Conservation (phyloP, 2,888 invertebrate genomes). For the Leptodirus hochenwartii region DNA sequence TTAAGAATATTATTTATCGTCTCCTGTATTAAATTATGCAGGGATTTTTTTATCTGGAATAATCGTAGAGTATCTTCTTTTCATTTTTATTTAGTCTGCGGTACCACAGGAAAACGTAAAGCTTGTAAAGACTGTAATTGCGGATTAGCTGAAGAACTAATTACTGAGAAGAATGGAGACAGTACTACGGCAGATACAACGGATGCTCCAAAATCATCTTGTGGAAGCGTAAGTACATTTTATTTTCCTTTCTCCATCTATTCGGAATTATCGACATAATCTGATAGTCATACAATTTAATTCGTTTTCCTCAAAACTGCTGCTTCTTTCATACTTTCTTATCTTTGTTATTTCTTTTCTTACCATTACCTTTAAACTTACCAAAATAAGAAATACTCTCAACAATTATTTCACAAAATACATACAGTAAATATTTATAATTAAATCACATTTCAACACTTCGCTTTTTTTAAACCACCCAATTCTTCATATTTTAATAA, state of each 20-base stretch:
- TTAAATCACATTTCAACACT: too few species aligned
- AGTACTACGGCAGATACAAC: conserved; percentile 23
- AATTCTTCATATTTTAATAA: too few species aligned
- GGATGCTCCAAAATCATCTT: conserved; percentile 66
- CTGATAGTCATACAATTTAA: background rate
- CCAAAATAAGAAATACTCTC: background rate
- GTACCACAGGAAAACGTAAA: conserved; percentile 78
- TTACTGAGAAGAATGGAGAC: conserved; percentile 37
- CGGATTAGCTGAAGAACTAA: conserved; percentile 87
- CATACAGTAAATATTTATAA: too few species aligned
- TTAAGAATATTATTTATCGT: too few species aligned
- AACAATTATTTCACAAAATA: background rate
- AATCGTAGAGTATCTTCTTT: too few species aligned
- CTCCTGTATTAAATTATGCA: too few species aligned
- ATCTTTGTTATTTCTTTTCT: too few species aligned
- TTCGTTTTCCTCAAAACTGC: too few species aligned
- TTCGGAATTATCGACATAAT: background rate
- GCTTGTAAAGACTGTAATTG: conserved; percentile 98
- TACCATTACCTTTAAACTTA: too few species aligned
- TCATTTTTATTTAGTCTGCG: conserved; percentile 40
- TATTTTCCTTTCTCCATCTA: conserved; percentile 6
- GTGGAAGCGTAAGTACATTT: conserved; percentile 72
- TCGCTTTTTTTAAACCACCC: too few species aligned
- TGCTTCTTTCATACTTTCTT: too few species aligned
- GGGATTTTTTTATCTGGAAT: too few species aligned